phyloP scores from a whole-genome alignment of 2,797 vertebrate species.

The Botia almorhae region DNA sequence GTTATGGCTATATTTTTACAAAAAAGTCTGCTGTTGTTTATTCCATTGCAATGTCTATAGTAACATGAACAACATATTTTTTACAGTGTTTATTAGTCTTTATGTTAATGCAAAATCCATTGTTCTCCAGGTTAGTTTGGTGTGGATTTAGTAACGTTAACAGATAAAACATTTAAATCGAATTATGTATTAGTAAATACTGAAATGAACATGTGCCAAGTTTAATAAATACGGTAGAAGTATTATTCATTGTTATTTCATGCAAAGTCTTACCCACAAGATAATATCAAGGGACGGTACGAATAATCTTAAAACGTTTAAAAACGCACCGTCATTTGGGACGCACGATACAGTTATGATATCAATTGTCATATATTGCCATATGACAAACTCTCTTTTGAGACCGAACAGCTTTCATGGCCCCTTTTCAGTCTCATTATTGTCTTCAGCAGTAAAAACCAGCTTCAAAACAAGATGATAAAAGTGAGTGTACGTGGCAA shows the following conservation, averaged over 20 bases:
- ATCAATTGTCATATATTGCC: not conserved
- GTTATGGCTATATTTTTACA: constrained; percentile 82
- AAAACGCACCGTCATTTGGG: too few relatives aligned
- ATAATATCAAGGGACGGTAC: not conserved
- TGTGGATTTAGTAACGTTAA: too few relatives aligned
- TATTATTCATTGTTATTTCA: too few relatives aligned
- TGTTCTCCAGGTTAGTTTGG: too few relatives aligned
- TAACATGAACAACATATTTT: too few relatives aligned
- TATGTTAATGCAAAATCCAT: too few relatives aligned
- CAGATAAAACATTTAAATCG: too few relatives aligned
- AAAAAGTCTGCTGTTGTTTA: constrained; percentile 55
- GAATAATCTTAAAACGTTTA: not conserved
- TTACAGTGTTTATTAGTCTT: too few relatives aligned
- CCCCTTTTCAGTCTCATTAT: constrained; percentile 38
- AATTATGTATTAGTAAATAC: too few relatives aligned
- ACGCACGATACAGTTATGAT: not conserved
- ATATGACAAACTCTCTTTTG: not conserved
- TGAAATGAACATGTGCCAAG: too few relatives aligned
- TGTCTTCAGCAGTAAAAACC: constrained; percentile 53
- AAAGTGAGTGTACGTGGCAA: constrained; percentile 75
- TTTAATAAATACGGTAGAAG: too few relatives aligned
- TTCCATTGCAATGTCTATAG: constrained; percentile 19
- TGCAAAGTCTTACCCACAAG: too few relatives aligned
- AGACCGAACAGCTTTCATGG: not conserved
- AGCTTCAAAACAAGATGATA: constrained; percentile 56